Evolutionary conservation across 2,888 invertebrate species (phyloP), one percentile per base, ranked within the genome.

Genomic region (Seladonia tumulorum): DNA sequence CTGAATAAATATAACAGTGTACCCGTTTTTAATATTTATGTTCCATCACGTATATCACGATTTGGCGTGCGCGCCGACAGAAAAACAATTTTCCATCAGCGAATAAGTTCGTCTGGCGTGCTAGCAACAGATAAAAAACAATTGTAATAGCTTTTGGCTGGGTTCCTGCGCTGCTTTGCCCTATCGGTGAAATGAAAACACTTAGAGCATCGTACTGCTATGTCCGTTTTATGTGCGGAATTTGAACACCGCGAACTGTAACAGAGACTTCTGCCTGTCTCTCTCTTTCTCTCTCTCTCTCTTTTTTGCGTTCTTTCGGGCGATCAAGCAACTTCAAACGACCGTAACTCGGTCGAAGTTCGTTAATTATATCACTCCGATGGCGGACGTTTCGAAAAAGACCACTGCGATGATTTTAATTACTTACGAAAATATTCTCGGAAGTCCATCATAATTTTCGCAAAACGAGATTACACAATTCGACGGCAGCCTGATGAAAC

Each of bases 401-500:
- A 22, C 42, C 42, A 22, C 5, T 7, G 1, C 57, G 57, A 66
- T 68, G 71, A 53, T 45, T 25, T 83, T 83, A 73, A 82, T 66
- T 78, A 73, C 25, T 63, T 14, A 35, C n/a, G 70, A 60, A 75
- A 78, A 75, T 71, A 25, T 75, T 71, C 81, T 53, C 53, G 8
- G 42, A 39, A 35, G n/a, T 66, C n/a, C 57, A 14, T 18, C n/a
- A 25, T 57, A 57, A 82, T 81, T 81, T 57, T 47, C 35, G 25
- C 12, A 16, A 25, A 18, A 29, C 18, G 14, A 35, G 35, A n/a
- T 29, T n/a, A 35, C 49, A 63, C 71, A 49, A 79, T 80, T 66
- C 45, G 39, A 14, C 10, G n/a, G 10, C 53, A 53, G 45, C 42
- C 14, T 53, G 53, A 73, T 16, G 66, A 42, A 80, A 80, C 72